Evolutionary conservation across 2,888 invertebrate species (phyloP).

Genomic region (Drosophila nigricruria): DNA sequence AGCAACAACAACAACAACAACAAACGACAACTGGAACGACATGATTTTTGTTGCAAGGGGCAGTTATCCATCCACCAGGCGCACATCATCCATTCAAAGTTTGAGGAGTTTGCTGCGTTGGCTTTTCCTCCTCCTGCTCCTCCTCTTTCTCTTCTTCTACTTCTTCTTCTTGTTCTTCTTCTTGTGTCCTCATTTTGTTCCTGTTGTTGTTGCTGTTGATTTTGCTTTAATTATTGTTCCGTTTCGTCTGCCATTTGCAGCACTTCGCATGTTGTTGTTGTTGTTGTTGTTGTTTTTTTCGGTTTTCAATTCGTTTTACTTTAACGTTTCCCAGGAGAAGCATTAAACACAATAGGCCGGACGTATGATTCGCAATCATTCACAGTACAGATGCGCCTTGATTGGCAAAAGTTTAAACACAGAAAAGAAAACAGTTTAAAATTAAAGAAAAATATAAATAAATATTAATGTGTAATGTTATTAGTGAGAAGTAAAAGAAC

Average conservation of each 20-base stretch:
- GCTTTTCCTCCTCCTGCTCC: conserved; percentile 34
- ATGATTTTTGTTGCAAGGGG: conserved; percentile 51
- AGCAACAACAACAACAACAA: conserved; percentile 44
- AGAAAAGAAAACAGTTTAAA: background rate
- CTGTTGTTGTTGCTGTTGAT: conserved; percentile 49
- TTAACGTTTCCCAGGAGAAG: conserved; percentile 9
- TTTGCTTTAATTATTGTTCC: conserved; percentile 78
- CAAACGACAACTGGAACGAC: conserved; percentile 47
- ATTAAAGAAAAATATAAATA: background rate
- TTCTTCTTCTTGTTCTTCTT: conserved; percentile 28
- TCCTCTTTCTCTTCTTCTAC: conserved; percentile 18
- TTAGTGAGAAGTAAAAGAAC: background rate
- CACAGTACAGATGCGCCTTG: conserved; percentile 4
- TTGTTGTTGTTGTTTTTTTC: conserved; percentile 24
- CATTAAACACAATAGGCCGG: conserved; percentile 19
- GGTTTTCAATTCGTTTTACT: conserved; percentile 32
- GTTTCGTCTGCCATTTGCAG: conserved; percentile 70
- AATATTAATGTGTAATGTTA: background rate
- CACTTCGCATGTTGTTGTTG: conserved; percentile 38
- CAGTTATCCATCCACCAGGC: conserved; percentile 40
- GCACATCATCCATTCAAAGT: conserved; percentile 54
- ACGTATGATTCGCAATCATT: conserved; percentile 45
- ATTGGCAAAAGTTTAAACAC: background rate
- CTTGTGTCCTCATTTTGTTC: conserved; percentile 40
- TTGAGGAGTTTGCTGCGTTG: conserved; percentile 46